Conservation (phyloP, 2,113 vertebrate species). For the Crocuta crocuta region DNA sequence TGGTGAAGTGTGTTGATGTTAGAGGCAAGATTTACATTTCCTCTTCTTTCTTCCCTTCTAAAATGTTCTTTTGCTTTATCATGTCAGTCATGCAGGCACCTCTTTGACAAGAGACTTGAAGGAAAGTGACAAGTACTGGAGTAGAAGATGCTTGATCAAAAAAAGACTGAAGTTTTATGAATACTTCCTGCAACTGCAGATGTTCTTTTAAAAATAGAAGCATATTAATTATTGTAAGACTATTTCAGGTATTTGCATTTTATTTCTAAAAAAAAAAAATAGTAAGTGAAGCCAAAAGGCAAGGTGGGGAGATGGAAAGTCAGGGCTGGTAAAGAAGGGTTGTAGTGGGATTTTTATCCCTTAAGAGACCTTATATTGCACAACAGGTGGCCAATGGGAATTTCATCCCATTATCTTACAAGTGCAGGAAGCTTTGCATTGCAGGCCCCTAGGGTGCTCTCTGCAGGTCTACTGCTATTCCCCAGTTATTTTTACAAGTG, state of each 20-base stretch:
- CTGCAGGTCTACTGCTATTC: background rate
- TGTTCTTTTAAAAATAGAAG: conserved; percentile 74
- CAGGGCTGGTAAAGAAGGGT: background rate
- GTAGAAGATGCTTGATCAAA: background rate
- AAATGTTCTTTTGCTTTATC: conserved; percentile 39
- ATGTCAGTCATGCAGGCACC: conserved; percentile 44
- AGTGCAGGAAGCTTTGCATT: conserved; percentile 60
- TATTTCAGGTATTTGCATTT: conserved; percentile 62
- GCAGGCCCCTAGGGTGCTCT: background rate
- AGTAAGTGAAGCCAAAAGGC: background rate
- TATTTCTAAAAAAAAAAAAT: background rate
- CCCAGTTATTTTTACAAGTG: conserved; percentile 57
- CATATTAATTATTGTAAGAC: conserved; percentile 60
- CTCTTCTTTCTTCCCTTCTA: background rate
- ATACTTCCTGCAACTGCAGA: conserved; percentile 57
- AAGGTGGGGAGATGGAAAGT: background rate
- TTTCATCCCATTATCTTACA: background rate
- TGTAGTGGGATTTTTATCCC: background rate
- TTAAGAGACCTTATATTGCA: conserved; percentile 33
- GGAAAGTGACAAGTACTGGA: conserved; percentile 25
- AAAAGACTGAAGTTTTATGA: conserved; percentile 16
- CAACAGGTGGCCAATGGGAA: background rate
- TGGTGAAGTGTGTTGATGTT: conserved; percentile 19
- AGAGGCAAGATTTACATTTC: background rate
- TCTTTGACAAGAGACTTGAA: background rate